Evolutionary conservation across 2,113 vertebrate genomes (phyloP).

Genomic region (Hemibagrus wyckioides): DNA sequence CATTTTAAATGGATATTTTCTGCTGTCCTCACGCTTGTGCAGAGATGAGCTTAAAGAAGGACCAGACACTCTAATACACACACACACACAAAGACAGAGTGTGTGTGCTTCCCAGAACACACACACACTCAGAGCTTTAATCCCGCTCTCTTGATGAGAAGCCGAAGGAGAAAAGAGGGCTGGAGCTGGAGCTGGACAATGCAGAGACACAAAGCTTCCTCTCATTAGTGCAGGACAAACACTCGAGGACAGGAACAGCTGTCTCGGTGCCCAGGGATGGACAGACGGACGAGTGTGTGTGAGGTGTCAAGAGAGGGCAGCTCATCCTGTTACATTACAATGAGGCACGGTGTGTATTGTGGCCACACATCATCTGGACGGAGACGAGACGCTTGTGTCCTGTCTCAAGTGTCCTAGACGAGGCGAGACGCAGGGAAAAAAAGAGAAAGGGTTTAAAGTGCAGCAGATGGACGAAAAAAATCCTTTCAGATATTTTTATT

Average conservation of each 20-base stretch:
- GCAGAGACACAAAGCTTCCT: conserved; percentile 55
- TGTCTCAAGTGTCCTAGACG: not conserved
- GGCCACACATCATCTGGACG: conserved; percentile 23
- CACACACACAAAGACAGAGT: conserved; percentile 27
- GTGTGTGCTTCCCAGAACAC: conserved; percentile 11
- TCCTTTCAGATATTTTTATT: not conserved
- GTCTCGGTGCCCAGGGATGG: conserved; percentile 22
- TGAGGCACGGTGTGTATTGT: conserved; percentile 9
- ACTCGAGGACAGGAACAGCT: conserved; percentile 58
- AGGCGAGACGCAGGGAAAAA: not conserved
- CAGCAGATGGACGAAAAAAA: not conserved
- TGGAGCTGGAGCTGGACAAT: conserved; percentile 44
- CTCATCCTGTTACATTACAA: conserved; percentile 32
- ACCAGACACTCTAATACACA: conserved; percentile 43
- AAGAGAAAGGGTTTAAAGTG: not conserved
- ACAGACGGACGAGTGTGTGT: conserved; percentile 38
- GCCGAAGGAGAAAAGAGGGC: conserved; percentile 33
- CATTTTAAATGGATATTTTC: too few species aligned
- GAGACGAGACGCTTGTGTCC: conserved; percentile 5
- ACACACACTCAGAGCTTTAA: conserved; percentile 50
- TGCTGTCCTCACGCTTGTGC: conserved; percentile 43
- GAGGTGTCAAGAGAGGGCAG: conserved; percentile 51
- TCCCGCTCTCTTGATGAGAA: conserved; percentile 53
- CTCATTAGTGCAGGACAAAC: conserved; percentile 57
- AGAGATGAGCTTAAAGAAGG: conserved; percentile 45